Percentiles rank a stretch among this genome's conserved stretches.
phyloP scores from a whole-genome alignment of 2,113 vertebrate species.

The Myrmecobius fasciatus region DNA sequence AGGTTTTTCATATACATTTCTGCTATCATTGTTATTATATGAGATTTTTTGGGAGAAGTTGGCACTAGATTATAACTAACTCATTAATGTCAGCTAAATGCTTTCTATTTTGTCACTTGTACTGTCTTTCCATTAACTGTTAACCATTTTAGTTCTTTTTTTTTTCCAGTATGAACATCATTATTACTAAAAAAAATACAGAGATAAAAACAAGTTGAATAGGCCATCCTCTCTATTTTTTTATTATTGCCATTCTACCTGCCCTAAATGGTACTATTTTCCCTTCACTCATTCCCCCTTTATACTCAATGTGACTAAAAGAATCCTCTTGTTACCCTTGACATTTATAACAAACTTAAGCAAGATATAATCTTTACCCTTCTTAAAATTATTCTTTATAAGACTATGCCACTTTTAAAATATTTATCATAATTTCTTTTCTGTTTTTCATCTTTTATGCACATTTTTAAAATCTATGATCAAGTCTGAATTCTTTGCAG shows the following conservation, averaged over 20 bases:
- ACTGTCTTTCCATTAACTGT: background rate
- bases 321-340: background rate
- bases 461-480: background rate
- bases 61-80: background rate
- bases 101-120: background rate
- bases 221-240: background rate
- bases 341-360: background rate
- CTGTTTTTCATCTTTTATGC: background rate
- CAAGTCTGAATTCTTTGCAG: background rate
- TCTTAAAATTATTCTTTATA: background rate
- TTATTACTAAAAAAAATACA: background rate
- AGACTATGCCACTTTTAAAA: background rate
- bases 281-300: background rate
- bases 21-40: background rate
- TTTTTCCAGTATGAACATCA: background rate
- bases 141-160: background rate
- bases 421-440: background rate
- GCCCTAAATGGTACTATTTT: background rate
- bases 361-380: background rate
- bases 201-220: background rate
- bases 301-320: background rate
- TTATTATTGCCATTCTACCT: background rate
- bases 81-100: background rate
- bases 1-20: background rate
- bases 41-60: background rate